Evolutionary conservation across 2,797 vertebrate species (phyloP), one percentile per base, ranked within the genome.

Genomic region (Neomorphus geoffroyi): DNA sequence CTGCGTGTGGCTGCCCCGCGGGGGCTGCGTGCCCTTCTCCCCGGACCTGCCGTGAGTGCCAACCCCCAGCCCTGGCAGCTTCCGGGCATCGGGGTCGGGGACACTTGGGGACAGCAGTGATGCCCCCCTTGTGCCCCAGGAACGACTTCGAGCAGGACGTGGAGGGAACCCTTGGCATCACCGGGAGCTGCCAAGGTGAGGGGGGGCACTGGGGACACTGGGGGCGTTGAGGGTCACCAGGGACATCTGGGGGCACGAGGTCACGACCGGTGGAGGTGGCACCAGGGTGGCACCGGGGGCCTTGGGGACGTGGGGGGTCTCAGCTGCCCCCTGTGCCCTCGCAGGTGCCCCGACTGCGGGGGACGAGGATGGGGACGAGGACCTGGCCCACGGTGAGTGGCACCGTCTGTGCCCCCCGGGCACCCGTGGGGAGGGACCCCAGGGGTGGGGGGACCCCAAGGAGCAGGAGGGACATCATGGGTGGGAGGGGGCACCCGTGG

Each of bases 1-100:
- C 93, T 99, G 99, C 80, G 98, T 98, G 71, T 99, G 99, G 99
- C 97, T 98, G 67, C 98, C 98, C 91, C 97, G 97, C 2, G 97
- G 97, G 85, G 98, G 97, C 97, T 99, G 99, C n/a, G 96, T 97
- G 51, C 89, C 90, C 60, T 91, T 93, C 87, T 69, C 82, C 0
- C 10, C 83, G 79, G 83, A 61, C 39, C 84, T 91, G 1, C 94
- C 43, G 89, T 90, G 15, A 70, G 89, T 70, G 77, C n/a, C n/a
- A n/a, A n/a, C n/a, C n/a, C n/a, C n/a, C n/a, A n/a, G n/a, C n/a
- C n/a, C n/a, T n/a, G n/a, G n/a, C n/a, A n/a, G n/a, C n/a, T n/a
- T n/a, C n/a, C n/a, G n/a, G n/a, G n/a, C n/a, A n/a, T n/a, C n/a
- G n/a, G 2, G 4, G 56, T n/a, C 18, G 85, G 65, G 60, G 56